A percentile compares a stretch with the other conserved stretches of the same genome.
These are phyloP conservation scores for Euzetes globulus DNA, from an alignment of 2,888 invertebrate species.

Conservation along the genomic window DNA sequence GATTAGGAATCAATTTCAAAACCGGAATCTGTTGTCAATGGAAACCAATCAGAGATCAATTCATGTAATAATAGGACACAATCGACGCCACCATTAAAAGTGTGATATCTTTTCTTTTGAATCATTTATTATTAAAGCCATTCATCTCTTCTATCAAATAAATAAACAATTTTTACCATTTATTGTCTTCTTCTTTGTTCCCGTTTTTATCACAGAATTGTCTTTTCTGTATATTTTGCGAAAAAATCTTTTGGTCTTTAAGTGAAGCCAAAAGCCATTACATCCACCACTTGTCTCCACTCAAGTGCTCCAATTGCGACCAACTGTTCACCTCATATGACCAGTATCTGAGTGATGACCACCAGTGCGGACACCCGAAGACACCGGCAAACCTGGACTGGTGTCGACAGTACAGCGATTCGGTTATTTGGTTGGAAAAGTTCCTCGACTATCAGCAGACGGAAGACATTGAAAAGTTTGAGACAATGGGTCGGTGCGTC, in stretches of 20 bases:
- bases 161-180: no score
- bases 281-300: background rate
- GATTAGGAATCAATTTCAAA: no score
- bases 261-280: background rate
- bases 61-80: no score
- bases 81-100: no score
- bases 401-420: slow-evolving; percentile 3
- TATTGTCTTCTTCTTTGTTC: background rate
- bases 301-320: background rate
- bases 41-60: no score
- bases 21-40: no score
- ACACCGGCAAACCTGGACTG: background rate
- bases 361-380: background rate
- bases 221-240: slow-evolving; percentile 5
- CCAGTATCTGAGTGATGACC: background rate
- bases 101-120: no score
- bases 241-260: background rate
- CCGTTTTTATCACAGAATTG: background rate
- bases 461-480: background rate
- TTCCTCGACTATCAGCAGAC: background rate
- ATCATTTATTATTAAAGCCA: no score
- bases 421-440: background rate
- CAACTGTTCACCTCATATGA: background rate
- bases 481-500: background rate
- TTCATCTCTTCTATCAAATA: no score